phyloP scores from a whole-genome alignment of 2,888 invertebrate species.

The Thymelicus lineola region DNA sequence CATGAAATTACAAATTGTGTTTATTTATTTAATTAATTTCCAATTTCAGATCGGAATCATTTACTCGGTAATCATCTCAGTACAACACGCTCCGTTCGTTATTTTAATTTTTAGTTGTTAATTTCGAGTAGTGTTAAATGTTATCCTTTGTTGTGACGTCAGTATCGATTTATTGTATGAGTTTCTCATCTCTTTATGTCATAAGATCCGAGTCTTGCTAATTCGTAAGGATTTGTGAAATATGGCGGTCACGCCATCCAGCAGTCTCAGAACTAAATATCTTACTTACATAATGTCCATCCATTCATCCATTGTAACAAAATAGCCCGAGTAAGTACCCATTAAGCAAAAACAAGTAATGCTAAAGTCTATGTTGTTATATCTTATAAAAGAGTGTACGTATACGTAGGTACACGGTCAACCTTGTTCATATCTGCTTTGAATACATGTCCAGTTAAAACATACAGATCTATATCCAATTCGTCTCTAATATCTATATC shows the following conservation, averaged over 20 bases:
- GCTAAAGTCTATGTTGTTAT: no score
- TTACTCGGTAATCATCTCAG: slow-evolving; percentile 82
- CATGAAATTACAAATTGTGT: slow-evolving; percentile 58
- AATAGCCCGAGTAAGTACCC: no score
- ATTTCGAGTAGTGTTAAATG: slow-evolving; percentile 70
- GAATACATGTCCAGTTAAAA: no score
- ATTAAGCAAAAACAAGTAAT: no score
- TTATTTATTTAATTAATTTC: slow-evolving; percentile 77
- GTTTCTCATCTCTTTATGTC: slow-evolving; percentile 44
- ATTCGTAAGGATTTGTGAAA: slow-evolving; percentile 12
- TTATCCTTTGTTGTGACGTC: slow-evolving; percentile 54
- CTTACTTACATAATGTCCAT: no score
- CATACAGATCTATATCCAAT: no score
- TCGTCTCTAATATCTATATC: no score
- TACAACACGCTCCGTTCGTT: slow-evolving; percentile 65
- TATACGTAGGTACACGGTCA: no score
- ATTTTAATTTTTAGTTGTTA: slow-evolving; percentile 69
- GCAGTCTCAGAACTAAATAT: neutral
- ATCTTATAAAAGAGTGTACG: no score
- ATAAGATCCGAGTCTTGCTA: slow-evolving; percentile 39
- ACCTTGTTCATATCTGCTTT: no score
- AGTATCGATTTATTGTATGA: slow-evolving; percentile 29
- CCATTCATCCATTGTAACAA: no score
- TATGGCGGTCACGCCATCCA: slow-evolving; percentile 51
- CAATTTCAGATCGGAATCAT: slow-evolving; percentile 86